Percentiles rank a stretch among this genome's conserved stretches.
These are phyloP conservation scores for Ahaetulla prasina DNA, from an alignment of 2,113 vertebrate genomes.

Conservation along the genomic window DNA sequence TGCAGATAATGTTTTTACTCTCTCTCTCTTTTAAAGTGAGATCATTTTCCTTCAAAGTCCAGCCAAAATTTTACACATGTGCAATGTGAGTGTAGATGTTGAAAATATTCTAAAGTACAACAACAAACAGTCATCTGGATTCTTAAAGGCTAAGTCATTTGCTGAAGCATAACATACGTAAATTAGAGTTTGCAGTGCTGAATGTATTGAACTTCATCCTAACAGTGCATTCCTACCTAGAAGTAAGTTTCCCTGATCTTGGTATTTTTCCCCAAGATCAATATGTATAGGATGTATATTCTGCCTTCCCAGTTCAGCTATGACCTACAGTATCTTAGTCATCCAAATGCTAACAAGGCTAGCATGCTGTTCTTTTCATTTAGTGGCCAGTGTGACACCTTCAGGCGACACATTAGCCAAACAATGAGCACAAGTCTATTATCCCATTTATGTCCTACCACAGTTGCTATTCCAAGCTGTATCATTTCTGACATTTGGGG, in stretches of 20 bases:
- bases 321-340: not conserved
- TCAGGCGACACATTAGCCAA: not conserved
- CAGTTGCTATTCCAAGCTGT: not conserved
- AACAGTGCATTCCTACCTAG: not conserved
- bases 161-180: not conserved
- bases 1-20: conserved; percentile 1
- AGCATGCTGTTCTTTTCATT: not conserved
- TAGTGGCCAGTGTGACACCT: not conserved
- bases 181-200: not conserved
- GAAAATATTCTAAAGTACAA: not conserved
- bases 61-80: not conserved
- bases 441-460: not conserved
- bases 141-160: not conserved
- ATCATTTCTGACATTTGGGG: not conserved
- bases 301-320: not conserved
- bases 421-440: not conserved
- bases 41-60: conserved; percentile 5
- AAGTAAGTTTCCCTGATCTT: not conserved
- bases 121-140: not conserved
- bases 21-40: not conserved
- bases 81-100: not conserved
- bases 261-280: not conserved
- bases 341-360: not conserved
- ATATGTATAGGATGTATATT: not conserved
- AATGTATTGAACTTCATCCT: not conserved